A percentile compares a stretch with the other conserved stretches of the same genome.
These are phyloP conservation scores for Mimachlamys varia DNA, from an alignment of 2,888 invertebrate genomes.

Conservation along the genomic window DNA sequence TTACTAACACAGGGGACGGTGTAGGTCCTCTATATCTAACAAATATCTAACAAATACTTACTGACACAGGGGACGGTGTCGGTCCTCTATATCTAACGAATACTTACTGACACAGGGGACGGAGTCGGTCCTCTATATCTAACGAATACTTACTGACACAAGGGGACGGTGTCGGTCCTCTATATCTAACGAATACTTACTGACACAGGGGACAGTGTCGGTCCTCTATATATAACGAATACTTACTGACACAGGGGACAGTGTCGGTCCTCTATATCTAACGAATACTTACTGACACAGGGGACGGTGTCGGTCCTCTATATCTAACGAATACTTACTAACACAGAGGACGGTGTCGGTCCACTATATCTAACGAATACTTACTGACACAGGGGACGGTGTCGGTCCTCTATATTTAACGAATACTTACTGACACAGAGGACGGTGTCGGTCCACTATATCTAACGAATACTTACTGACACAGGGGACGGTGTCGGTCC, in stretches of 20 bases:
- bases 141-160: slow-evolving; percentile 1
- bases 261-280: not conserved
- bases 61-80: slow-evolving; percentile 6
- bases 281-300: not conserved
- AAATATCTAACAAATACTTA: not conserved
- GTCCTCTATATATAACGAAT: not conserved
- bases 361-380: too few relatives aligned
- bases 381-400: too few relatives aligned
- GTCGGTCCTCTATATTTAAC: too few relatives aligned
- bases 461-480: not conserved
- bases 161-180: not conserved
- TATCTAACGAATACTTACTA: not conserved
- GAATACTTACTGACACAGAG: not conserved
- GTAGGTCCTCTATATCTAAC: not conserved
- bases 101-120: too few relatives aligned
- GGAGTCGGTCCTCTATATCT: not conserved
- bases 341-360: not conserved
- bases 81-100: too few relatives aligned
- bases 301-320: not conserved
- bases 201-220: too few relatives aligned
- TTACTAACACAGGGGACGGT: not conserved
- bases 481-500: not conserved
- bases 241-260: not conserved
- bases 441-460: not conserved
- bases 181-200: not conserved